Base-by-base conservation (phyloP, 2,797 vertebrate species). In the Hippocampus kuda region DNA sequence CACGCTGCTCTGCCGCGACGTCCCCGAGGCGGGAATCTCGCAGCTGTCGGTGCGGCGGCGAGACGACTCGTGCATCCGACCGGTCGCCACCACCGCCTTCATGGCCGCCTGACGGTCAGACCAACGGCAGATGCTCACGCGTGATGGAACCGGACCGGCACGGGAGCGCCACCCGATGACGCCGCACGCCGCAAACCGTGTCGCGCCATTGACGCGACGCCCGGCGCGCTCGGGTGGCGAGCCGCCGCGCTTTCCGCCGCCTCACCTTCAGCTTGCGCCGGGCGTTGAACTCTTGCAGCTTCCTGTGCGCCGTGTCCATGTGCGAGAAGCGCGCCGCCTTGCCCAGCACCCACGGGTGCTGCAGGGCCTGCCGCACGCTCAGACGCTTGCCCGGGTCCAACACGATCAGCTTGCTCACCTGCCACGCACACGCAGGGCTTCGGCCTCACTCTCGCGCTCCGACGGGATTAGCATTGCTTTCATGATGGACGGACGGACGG, bases 301-400 rank as follows among this genome's bases (percentile, higher is more conserved):
- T 94, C 79, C 90, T 92, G 86, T 95, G 94, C 0, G 94, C 92
- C 41, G 91, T 93, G 81, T 95, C 94, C 94, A 96, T 95, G 86
- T 95, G 94, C 3, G 93, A 94, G 75, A 94, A 91, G 9, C 94
- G 93, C 0, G 93, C 92, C 0, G 92, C 91, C 59, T 94, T 94
- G 2, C 94, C 94, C 0, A 92, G 91, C 1, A 95, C 93, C 94
- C 94, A 95, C 0, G 93, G 93, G 48, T 94, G 94, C 75, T 91
- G 85, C 76, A 96, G 84, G 0, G 94, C 93, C 81, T 95, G 92
- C 0, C 81, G 82, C 1, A 93, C 92, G 0, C 87, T 93, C 70
- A 95, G 88, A 0, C 94, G 91, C 81, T 94, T 91, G 65, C 78
- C 88, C 26, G 94, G 94, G 66, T 95, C 94, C 64, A 92, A 70